A percentile compares a stretch with the other conserved stretches of the same genome.
Conservation (phyloP, 2,888 invertebrate genomes). For the Trachelus troglodyta region DNA sequence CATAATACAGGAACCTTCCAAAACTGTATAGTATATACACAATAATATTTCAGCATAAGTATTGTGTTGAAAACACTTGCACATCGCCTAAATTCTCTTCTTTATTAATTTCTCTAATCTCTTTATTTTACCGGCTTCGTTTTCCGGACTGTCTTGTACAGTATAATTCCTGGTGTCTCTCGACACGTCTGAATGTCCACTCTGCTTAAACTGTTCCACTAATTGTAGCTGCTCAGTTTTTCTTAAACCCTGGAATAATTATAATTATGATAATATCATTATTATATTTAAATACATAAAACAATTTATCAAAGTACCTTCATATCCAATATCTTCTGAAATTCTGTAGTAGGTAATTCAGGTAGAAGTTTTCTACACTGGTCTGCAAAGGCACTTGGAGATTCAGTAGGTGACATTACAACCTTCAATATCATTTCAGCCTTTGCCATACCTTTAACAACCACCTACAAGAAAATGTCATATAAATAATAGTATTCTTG, state of each 20-base stretch:
- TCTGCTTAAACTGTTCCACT: constrained; percentile 71
- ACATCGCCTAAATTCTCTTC: constrained; percentile 61
- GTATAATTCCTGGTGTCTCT: constrained; percentile 37
- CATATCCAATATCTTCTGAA: constrained; percentile 96
- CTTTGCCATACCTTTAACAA: constrained; percentile 92
- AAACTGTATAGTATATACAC: neutral
- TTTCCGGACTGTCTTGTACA: constrained; percentile 60
- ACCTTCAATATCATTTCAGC: constrained; percentile 99
- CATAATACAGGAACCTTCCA: too few species aligned
- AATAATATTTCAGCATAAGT: neutral
- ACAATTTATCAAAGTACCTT: constrained; percentile 71
- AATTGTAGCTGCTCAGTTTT: constrained; percentile 70
- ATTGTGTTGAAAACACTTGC: neutral
- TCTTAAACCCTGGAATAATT: constrained; percentile 49
- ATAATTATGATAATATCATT: neutral
- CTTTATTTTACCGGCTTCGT: constrained; percentile 69
- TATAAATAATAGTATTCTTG: neutral
- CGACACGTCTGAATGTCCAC: constrained; percentile 37
- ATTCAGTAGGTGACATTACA: constrained; percentile 93
- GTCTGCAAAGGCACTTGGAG: constrained; percentile 83
- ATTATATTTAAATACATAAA: constrained; percentile 8
- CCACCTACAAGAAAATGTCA: constrained; percentile 69
- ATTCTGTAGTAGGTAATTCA: constrained; percentile 88
- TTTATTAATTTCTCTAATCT: constrained; percentile 71
- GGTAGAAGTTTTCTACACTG: constrained; percentile 92